Conservation (phyloP, 2,113 vertebrate species). For the Hippocampus abdominalis region DNA sequence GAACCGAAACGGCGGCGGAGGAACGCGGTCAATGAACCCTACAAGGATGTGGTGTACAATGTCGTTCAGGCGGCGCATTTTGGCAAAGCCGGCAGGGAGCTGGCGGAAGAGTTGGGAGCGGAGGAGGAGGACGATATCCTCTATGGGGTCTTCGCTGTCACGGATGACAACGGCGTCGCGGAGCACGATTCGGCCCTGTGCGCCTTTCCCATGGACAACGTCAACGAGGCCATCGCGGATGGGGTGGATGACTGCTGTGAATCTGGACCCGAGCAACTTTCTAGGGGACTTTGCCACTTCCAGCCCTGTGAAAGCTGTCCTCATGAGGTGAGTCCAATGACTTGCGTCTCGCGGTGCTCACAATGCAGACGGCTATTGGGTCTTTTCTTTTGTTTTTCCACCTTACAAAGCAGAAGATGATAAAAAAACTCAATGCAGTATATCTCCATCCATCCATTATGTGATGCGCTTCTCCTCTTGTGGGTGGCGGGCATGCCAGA, state of each 20-base stretch:
- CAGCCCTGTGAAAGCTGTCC: conserved; percentile 83
- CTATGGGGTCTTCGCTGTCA: conserved; percentile 81
- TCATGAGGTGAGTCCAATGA: conserved; percentile 70
- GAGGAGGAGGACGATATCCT: conserved; percentile 76
- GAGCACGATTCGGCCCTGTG: conserved; percentile 80
- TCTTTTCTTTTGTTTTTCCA: background rate
- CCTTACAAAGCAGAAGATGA: background rate
- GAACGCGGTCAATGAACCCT: conserved; percentile 58
- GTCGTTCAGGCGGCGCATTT: conserved; percentile 85
- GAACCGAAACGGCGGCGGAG: conserved; percentile 81
- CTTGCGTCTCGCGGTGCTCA: background rate
- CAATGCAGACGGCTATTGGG: background rate
- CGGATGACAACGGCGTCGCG: conserved; percentile 47
- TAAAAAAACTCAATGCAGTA: too few species aligned
- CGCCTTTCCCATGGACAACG: conserved; percentile 80
- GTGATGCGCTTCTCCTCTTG: too few species aligned
- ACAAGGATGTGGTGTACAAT: conserved; percentile 74
- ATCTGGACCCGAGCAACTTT: conserved; percentile 59
- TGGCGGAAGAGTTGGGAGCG: conserved; percentile 79
- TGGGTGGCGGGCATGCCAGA: too few species aligned
- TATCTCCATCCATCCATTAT: too few species aligned
- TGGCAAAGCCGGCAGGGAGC: conserved; percentile 71
- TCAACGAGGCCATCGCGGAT: conserved; percentile 77
- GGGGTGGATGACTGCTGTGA: conserved; percentile 84
- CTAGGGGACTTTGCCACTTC: conserved; percentile 83